Conservation (phyloP, 2,797 vertebrate species). For the Mormyrops attenuatus region DNA sequence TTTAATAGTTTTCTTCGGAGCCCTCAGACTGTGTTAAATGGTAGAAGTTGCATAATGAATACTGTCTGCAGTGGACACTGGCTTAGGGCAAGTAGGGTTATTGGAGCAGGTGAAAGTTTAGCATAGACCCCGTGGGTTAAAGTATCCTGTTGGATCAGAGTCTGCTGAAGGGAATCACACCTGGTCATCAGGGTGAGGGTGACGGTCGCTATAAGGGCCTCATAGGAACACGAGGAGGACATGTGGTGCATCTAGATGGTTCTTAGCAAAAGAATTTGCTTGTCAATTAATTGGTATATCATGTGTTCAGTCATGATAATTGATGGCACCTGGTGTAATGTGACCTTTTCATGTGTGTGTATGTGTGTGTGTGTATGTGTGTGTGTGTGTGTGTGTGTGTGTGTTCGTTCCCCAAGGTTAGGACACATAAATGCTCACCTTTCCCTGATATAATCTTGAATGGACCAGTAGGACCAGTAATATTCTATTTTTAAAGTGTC, state of each 20-base stretch:
- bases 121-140: no score
- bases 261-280: background rate
- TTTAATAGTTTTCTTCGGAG: background rate
- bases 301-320: background rate
- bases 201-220: background rate
- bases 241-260: background rate
- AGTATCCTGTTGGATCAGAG: background rate
- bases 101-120: background rate
- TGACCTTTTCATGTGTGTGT: background rate
- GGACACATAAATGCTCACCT: background rate
- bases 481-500: background rate
- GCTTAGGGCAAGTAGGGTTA: background rate
- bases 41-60: background rate
- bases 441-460: background rate
- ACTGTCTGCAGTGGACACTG: background rate
- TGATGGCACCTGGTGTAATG: background rate
- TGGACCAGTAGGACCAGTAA: slow-evolving; percentile 2
- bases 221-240: background rate
- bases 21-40: background rate
- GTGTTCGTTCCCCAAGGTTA: background rate
- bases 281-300: background rate
- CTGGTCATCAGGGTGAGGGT: background rate
- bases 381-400: background rate
- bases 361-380: background rate
- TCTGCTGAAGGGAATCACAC: background rate